These are phyloP conservation scores for Proterorhinus semilunaris DNA, from an alignment of 2,113 vertebrate species.

Conservation along the genomic window DNA sequence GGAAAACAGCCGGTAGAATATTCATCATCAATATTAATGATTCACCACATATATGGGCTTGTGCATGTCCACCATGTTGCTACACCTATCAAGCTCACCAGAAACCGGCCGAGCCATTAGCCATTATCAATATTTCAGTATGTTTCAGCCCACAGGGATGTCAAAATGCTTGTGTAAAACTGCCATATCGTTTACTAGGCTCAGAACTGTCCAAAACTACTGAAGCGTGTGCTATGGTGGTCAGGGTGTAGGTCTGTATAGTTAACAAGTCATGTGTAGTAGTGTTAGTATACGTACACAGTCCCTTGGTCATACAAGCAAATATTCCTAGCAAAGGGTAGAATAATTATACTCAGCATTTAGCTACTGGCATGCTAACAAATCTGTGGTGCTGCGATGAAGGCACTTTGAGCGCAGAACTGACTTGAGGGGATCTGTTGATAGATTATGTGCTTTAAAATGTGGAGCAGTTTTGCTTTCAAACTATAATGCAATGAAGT, in stretches of 20 bases:
- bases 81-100: slow-evolving; percentile 49
- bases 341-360: no score
- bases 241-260: neutral
- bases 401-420: no score
- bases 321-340: no score
- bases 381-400: no score
- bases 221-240: neutral
- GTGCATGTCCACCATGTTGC: slow-evolving; percentile 41
- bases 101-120: slow-evolving; percentile 60
- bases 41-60: slow-evolving; percentile 53
- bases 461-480: no score
- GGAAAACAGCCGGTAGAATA: slow-evolving; percentile 48
- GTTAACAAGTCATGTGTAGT: neutral
- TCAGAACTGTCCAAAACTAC: neutral
- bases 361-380: no score
- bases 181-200: neutral
- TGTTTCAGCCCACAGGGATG: slow-evolving; percentile 33
- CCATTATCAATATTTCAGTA: slow-evolving; percentile 67
- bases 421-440: no score
- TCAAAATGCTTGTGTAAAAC: slow-evolving; percentile 22
- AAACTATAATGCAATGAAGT: no score
- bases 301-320: no score
- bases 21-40: slow-evolving; percentile 67
- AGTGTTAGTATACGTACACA: neutral
- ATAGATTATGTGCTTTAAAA: no score